Base-by-base conservation (phyloP, 1,140 invertebrate genomes). In the Heterodera schachtii region DNA sequence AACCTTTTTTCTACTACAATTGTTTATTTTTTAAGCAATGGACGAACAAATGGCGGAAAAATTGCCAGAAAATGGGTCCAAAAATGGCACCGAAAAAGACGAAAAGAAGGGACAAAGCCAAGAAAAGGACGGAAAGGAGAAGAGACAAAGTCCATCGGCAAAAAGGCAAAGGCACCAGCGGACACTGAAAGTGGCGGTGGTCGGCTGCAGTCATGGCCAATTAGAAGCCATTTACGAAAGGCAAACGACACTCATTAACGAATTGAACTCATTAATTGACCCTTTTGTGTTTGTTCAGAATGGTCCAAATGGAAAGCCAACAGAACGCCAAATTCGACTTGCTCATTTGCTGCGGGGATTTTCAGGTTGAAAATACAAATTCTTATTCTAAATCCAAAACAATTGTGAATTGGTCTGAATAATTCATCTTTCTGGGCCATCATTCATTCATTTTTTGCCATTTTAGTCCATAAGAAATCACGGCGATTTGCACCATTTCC, bases 181-280 rank as follows among this genome's bases (percentile, higher is more conserved):
- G 41, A 19, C 13, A 19, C 47, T 83, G 47, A 21, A n/a, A 43
- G 19, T 98, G 73, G 97, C 96, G 7, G 92, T 99, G 0, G 96
- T 97, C 92, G 97, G 97, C 76, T 99, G 97, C 92, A 94, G 95
- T 86, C 97, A 99, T 92, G 97, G 97, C 3, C 95, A 98, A 90
- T 91, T 99, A 79, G 96, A 98, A 86, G 94, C 93, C 87, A 98
- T 99, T 84, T 99, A 98, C 88, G 93, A 95, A 80, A 93, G 94
- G 11, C 70, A 57, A 60, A 8, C 21, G 57, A 8, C 21, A 46
- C 46, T 13, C 3, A 75, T 75, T 75, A 4, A 52, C 31, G 41
- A 57, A 60, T 9, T 57, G 7, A 60, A n/a, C 67, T 19, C 41
- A n/a, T 21, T 31, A 6, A 21, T 52, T 78, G 47, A 21, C 46